Conservation (phyloP, 2,113 vertebrate genomes). For the Sula dactylatra region DNA sequence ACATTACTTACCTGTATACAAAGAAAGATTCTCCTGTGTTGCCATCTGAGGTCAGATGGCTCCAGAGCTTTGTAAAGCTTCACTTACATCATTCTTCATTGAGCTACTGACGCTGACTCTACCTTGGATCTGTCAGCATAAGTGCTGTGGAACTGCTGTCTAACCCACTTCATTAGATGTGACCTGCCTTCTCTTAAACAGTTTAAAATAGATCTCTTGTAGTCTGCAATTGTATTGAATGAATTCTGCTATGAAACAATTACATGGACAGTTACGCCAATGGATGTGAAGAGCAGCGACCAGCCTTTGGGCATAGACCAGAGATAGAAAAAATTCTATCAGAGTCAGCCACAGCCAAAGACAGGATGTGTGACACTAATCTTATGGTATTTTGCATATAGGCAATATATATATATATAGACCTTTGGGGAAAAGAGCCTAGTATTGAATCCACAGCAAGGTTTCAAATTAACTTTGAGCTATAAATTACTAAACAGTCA, state of each 20-base stretch:
- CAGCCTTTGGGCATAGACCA: not conserved
- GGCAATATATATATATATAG: not conserved
- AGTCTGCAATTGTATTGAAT: not conserved
- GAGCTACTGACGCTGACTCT: not conserved
- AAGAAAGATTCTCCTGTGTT: not conserved
- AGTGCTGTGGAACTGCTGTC: not conserved
- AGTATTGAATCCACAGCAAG: not conserved
- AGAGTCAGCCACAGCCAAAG: not conserved
- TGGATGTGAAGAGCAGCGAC: not conserved
- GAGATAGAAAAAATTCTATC: not conserved
- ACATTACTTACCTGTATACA: not conserved
- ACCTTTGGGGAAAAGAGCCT: not conserved
- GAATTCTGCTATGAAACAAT: not conserved
- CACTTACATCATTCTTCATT: not conserved
- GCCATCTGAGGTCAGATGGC: not conserved
- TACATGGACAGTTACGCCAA: not conserved
- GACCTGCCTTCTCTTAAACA: not conserved
- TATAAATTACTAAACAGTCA: not conserved
- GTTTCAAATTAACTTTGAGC: not conserved
- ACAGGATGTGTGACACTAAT: not conserved
- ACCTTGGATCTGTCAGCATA: not conserved
- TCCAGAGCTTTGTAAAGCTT: not conserved
- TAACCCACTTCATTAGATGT: not conserved
- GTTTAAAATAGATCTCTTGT: not conserved
- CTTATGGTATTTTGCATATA: not conserved